A percentile compares a stretch with the other conserved stretches of the same genome.
These are phyloP conservation scores for Ailuropoda melanoleuca DNA, from an alignment of 2,113 vertebrate species.

Conservation along the genomic window DNA sequence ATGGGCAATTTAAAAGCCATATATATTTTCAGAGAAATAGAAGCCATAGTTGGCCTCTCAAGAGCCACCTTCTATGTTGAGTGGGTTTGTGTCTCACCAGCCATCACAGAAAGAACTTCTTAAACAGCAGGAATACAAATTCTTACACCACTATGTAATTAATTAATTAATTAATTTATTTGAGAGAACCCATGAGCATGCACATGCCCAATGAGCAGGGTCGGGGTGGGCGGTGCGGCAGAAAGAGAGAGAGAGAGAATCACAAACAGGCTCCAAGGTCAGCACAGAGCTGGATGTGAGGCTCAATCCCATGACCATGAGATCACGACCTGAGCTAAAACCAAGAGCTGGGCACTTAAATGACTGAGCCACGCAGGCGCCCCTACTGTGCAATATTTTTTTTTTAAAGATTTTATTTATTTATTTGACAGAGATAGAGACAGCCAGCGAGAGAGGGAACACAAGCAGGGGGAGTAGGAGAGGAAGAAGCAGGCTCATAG, in stretches of 20 bases:
- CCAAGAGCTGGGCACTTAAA: not conserved
- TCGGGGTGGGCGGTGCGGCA: too few species aligned
- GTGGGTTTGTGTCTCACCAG: not conserved
- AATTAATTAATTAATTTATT: not conserved
- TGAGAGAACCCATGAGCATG: not conserved
- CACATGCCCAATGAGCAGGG: not conserved
- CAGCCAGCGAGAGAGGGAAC: too few species aligned
- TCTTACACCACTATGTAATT: not conserved
- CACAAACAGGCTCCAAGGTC: not conserved
- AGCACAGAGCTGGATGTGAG: not conserved
- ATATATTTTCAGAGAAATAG: slow-evolving; percentile 21
- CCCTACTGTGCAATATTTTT: not conserved
- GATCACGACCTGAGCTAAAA: not conserved
- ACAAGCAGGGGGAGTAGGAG: too few species aligned
- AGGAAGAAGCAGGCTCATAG: too few species aligned
- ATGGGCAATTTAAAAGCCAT: not conserved
- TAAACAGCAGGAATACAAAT: slow-evolving; percentile 7
- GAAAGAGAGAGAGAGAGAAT: not conserved
- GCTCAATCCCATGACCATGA: not conserved
- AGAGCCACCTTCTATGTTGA: not conserved
- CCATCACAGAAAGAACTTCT: not conserved
- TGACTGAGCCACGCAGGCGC: not conserved
- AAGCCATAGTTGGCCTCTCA: not conserved
- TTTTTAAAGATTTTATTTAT: too few species aligned
- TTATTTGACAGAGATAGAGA: too few species aligned